Evolutionary conservation across 2,797 vertebrate species (phyloP), one percentile per base, ranked within the genome.

Genomic region (Cuniculus paca): DNA sequence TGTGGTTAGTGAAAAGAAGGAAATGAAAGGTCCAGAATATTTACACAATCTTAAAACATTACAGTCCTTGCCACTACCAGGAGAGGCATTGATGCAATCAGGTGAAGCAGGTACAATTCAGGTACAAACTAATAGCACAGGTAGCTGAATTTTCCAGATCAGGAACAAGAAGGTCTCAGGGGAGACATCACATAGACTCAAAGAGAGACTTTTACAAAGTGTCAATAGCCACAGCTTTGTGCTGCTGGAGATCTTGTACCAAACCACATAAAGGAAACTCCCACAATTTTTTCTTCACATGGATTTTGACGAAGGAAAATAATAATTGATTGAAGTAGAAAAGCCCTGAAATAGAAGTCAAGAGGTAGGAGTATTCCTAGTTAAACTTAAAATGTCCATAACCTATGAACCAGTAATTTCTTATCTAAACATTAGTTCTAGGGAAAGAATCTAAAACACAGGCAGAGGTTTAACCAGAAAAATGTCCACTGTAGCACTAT

Each of bases 291-390:
- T 65, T 87, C 45, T 83, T 34, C 10, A 81, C 19, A 19, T 86
- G 9, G 10, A 63, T 90, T 95, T 95, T 75, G 82, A 88, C 31
- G 88, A 95, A 95, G 48, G 31, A 79, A 13, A 54, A 7, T 63
- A 88, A 88, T 54, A 75, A 88, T 90, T 58, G 78, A 26, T 75
- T 86, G 22, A 97, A 96, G 95, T 96, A 97, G 98, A 97, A 98
- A 98, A 98, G 98, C 98, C 97, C 90, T 96, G 97, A 88, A 74
- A 94, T 78, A 88, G 84, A 96, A 96, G 50, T 77, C 39, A 61
- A 90, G 74, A 90, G 63, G 56, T 45, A 52, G 2, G 1, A 88
- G 24, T 75, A 90, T 82, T 95, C 63, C 65, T 90, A 65, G n/a
- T 85, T 74, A 56, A 16, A 60, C 85, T 97, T 94, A 94, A 95